phyloP scores from a whole-genome alignment of 2,797 vertebrate genomes.

The Ceyx erithaca region DNA sequence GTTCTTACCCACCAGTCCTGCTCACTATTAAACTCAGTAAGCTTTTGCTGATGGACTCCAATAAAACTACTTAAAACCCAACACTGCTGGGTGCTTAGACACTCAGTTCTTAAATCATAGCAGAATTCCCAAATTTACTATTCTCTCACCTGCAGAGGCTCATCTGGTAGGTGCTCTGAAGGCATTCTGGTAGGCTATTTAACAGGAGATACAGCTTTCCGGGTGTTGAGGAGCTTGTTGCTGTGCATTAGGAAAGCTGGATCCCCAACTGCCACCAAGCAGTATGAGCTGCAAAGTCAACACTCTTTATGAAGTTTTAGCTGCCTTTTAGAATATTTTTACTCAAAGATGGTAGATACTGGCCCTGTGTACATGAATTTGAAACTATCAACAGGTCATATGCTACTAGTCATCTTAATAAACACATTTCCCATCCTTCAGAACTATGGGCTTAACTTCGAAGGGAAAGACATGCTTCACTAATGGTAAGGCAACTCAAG shows the following conservation, averaged over 20 bases:
- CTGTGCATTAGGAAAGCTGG: not conserved
- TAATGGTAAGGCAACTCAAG: not conserved
- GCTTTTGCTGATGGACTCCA: not conserved
- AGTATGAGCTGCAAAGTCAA: not conserved
- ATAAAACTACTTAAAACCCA: not conserved
- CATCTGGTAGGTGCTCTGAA: rapidly evolving
- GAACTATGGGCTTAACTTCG: not conserved
- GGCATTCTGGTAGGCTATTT: not conserved
- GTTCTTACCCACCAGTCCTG: not conserved
- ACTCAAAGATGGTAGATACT: not conserved
- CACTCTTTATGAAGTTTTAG: not conserved
- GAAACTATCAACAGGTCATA: not conserved
- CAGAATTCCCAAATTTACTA: not conserved
- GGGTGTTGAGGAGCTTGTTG: not conserved
- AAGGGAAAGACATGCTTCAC: not conserved
- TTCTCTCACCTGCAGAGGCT: not conserved
- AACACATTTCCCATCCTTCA: not conserved
- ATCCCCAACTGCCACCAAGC: not conserved
- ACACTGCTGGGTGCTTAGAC: rapidly evolving
- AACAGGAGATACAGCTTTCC: not conserved
- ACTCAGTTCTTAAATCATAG: not conserved
- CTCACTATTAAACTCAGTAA: not conserved
- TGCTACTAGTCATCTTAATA: not conserved
- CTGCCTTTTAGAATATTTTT: not conserved
- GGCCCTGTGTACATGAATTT: not conserved